Evolutionary conservation across 2,113 vertebrate genomes (phyloP).

Genomic region (Machaerirhynchus nigripectus): DNA sequence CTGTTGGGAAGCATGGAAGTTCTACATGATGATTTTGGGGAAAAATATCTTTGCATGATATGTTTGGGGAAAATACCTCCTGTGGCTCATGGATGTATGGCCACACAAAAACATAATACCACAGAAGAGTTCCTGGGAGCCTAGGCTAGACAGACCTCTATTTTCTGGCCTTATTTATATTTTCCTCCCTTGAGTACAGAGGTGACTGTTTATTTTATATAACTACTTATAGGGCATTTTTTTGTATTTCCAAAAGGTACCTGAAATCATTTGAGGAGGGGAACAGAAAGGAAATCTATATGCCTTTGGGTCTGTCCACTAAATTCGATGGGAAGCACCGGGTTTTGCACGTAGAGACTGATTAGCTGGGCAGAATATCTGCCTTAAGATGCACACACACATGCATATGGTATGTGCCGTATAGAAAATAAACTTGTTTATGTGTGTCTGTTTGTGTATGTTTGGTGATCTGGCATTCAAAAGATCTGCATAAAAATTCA

Average conservation of each 20-base stretch:
- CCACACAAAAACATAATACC: not conserved
- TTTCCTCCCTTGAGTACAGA: not conserved
- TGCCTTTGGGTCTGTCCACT: not conserved
- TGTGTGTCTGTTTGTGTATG: not conserved
- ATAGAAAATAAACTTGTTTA: not conserved
- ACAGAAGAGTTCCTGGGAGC: not conserved
- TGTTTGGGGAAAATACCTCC: not conserved
- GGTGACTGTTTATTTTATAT: not conserved
- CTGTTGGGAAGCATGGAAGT: not conserved
- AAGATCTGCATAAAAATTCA: not conserved
- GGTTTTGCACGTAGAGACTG: not conserved
- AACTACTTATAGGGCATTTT: not conserved
- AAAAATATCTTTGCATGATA: not conserved
- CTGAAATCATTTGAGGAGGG: not conserved
- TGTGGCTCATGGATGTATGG: not conserved
- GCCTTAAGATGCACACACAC: not conserved
- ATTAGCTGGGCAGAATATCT: not conserved
- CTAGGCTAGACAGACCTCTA: not conserved
- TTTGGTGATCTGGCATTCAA: not conserved
- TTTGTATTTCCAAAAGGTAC: not conserved
- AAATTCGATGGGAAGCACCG: not conserved
- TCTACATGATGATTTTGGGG: not conserved
- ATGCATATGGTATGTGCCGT: not conserved
- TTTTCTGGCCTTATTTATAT: not conserved
- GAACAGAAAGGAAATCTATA: not conserved